These are phyloP conservation scores for Nasonia longicornis DNA, from an alignment of 1,140 invertebrate genomes.

Conservation along the genomic window DNA sequence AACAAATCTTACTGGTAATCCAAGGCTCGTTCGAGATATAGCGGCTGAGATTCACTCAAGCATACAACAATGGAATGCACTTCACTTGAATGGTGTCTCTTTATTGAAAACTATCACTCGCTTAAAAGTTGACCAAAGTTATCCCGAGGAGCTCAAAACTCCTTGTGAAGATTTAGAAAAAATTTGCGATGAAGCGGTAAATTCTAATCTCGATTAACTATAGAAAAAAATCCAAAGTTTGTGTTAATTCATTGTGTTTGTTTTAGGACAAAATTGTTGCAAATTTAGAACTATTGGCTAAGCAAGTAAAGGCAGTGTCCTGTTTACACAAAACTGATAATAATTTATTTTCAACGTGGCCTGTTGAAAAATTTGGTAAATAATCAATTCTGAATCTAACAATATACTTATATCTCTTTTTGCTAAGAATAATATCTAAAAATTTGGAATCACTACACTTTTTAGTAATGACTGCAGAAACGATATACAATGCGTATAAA, in stretches of 20 bases:
- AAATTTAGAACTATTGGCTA: constrained; percentile 50
- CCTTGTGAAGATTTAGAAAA: constrained; percentile 56
- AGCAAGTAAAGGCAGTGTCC: constrained; percentile 50
- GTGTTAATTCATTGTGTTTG: not conserved
- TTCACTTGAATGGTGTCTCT: constrained; percentile 54
- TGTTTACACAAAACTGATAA: constrained; percentile 46
- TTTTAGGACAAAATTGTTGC: constrained; percentile 55
- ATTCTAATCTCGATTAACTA: not conserved
- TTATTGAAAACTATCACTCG: constrained; percentile 55
- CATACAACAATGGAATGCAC: constrained; percentile 59
- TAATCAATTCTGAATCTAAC: not conserved
- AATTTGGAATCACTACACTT: not conserved
- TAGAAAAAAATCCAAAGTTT: not conserved
- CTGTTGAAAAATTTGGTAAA: constrained; percentile 56
- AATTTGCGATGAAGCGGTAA: constrained; percentile 55
- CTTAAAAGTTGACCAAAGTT: constrained; percentile 51
- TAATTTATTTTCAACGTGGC: constrained; percentile 58
- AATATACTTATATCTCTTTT: not conserved
- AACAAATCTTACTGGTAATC: constrained; percentile 60
- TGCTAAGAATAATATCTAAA: not conserved
- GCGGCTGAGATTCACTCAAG: constrained; percentile 56
- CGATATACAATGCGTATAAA: constrained; percentile 54
- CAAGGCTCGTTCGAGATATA: constrained; percentile 57
- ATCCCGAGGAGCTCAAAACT: constrained; percentile 50
- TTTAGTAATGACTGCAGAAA: constrained; percentile 50